Evolutionary conservation across 2,888 invertebrate genomes (phyloP).

Genomic region (Morpho achilles): DNA sequence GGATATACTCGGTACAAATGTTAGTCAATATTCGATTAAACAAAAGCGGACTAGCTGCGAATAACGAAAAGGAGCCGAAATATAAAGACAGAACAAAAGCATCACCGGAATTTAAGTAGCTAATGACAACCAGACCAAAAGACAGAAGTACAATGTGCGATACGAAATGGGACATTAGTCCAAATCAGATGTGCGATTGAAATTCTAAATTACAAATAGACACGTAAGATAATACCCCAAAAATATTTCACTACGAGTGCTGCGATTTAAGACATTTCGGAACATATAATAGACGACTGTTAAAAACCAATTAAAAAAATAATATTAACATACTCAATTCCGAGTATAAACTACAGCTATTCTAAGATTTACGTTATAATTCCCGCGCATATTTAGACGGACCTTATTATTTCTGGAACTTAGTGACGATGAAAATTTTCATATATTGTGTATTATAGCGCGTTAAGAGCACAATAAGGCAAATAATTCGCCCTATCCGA

Average conservation of each 20-base stretch:
- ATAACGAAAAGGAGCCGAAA: slow-evolving; percentile 32
- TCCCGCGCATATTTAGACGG: neutral
- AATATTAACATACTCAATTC: slow-evolving; percentile 26
- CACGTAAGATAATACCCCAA: too few species aligned
- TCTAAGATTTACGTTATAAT: slow-evolving; percentile 57
- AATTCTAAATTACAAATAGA: neutral
- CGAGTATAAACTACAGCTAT: slow-evolving; percentile 29
- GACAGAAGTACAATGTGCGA: neutral
- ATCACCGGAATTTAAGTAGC: slow-evolving; percentile 10
- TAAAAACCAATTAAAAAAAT: slow-evolving; percentile 31
- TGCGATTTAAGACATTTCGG: slow-evolving; percentile 7
- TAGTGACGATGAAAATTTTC: neutral
- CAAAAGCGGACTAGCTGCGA: slow-evolving; percentile 50
- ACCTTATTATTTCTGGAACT: neutral
- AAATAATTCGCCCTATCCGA: too few species aligned
- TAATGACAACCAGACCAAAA: slow-evolving; percentile 6
- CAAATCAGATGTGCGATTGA: slow-evolving; percentile 6
- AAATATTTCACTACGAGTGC: slow-evolving; percentile 7
- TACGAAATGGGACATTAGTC: slow-evolving; percentile 1
- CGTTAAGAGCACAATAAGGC: too few species aligned
- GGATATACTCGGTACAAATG: slow-evolving; percentile 27
- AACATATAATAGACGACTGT: slow-evolving; percentile 16
- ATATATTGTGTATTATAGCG: neutral
- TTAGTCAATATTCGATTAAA: slow-evolving; percentile 38
- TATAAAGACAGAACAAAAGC: slow-evolving; percentile 8